These are phyloP conservation scores for Pteruthius melanotis DNA, from an alignment of 2,113 vertebrate species.

Conservation along the genomic window DNA sequence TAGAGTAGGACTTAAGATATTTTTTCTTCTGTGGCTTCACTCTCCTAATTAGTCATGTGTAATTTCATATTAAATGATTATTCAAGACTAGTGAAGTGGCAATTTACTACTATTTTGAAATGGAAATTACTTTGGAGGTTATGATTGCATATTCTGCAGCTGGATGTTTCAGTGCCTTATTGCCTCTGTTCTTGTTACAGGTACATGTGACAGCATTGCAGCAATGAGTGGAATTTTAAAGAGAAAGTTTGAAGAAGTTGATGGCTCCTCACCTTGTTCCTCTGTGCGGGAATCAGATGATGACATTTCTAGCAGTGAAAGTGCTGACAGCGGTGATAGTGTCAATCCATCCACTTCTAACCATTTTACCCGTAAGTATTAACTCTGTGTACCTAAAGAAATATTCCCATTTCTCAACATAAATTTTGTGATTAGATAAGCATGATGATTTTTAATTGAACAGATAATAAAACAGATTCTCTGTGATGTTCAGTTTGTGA, in stretches of 20 bases:
- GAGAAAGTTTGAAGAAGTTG: constrained; percentile 97
- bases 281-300: constrained; percentile 93
- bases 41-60: neutral
- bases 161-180: constrained; percentile 59
- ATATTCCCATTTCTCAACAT: neutral
- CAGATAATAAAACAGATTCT: neutral
- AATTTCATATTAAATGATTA: neutral
- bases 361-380: constrained; percentile 89
- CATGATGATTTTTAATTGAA: neutral
- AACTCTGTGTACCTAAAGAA: neutral
- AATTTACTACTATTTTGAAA: neutral
- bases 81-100: neutral
- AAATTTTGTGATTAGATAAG: neutral
- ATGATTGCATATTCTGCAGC: constrained; percentile 55
- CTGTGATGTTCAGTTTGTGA: neutral
- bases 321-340: constrained; percentile 96
- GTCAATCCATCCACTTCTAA: constrained; percentile 92
- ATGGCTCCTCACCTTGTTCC: constrained; percentile 94
- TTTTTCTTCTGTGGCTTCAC: neutral
- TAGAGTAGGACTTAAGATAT: neutral
- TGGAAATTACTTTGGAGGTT: constrained; percentile 62
- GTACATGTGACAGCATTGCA: constrained; percentile 71
- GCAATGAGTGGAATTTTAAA: constrained; percentile 92
- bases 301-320: constrained; percentile 96
- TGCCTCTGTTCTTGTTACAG: constrained; percentile 62